These are phyloP conservation scores for Zonotrichia leucophrys DNA, from an alignment of 2,113 vertebrate genomes.

Conservation along the genomic window DNA sequence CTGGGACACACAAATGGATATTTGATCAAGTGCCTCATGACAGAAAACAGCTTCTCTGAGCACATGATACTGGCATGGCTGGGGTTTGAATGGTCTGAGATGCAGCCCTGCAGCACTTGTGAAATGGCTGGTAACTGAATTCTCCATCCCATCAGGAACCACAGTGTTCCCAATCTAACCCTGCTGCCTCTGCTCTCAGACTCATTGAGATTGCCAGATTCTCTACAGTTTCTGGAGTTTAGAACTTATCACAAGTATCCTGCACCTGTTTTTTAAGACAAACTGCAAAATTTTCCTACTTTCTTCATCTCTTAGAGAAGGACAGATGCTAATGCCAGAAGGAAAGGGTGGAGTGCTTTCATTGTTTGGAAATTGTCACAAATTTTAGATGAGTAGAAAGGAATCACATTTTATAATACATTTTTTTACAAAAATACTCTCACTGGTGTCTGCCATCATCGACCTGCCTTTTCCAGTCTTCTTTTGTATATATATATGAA, in stretches of 20 bases:
- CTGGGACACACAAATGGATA: background rate
- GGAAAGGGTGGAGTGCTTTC: background rate
- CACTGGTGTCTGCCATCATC: background rate
- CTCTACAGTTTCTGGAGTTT: background rate
- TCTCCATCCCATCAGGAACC: background rate
- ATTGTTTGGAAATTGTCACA: background rate
- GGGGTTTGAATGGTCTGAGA: background rate
- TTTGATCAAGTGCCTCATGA: background rate
- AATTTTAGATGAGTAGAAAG: background rate
- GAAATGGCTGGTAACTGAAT: background rate
- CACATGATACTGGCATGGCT: background rate
- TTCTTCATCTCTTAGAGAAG: background rate
- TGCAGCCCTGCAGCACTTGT: background rate
- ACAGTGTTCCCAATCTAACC: background rate
- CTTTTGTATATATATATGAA: background rate
- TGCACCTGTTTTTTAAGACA: background rate
- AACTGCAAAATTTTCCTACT: background rate
- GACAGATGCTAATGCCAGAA: background rate
- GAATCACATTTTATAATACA: background rate
- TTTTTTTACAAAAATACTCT: background rate
- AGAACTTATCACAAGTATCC: background rate
- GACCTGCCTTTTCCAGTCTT: background rate
- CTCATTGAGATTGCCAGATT: background rate
- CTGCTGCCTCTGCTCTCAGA: background rate
- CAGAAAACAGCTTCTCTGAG: background rate